These are phyloP conservation scores for Lepilemur ruficaudatus DNA, from an alignment of 2,797 vertebrate genomes.

Conservation along the genomic window DNA sequence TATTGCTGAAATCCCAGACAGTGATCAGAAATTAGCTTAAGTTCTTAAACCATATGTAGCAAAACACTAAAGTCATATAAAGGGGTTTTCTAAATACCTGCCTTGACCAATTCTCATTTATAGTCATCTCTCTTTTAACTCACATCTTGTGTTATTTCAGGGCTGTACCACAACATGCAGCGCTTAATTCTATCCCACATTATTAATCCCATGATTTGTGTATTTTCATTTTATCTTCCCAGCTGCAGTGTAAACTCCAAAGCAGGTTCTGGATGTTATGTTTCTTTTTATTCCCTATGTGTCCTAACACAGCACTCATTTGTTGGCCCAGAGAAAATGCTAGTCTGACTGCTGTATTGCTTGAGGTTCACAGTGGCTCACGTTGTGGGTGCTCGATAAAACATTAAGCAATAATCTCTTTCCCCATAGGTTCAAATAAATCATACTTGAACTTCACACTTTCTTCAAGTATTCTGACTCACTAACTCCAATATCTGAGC, in stretches of 20 bases:
- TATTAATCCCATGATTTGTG: neutral
- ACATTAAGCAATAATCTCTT: constrained; percentile 20
- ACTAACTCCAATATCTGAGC: neutral
- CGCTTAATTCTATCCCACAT: neutral
- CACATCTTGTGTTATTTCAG: neutral
- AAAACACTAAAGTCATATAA: neutral
- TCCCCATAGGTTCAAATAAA: neutral
- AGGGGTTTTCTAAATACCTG: neutral
- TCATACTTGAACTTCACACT: neutral
- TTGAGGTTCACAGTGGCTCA: neutral
- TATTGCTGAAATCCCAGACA: neutral
- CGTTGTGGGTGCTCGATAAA: neutral
- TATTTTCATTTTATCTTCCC: neutral
- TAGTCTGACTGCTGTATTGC: neutral
- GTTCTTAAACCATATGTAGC: neutral
- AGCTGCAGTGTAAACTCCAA: neutral
- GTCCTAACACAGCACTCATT: neutral
- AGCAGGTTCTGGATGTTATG: neutral
- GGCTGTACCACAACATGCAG: neutral
- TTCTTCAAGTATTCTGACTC: constrained; percentile 20
- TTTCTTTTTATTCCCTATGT: neutral
- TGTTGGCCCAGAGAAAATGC: neutral
- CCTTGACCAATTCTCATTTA: neutral
- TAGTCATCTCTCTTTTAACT: neutral
- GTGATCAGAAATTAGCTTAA: neutral